Evolutionary conservation across 2,113 vertebrate species (phyloP).

Genomic region (Clupea harengus): DNA sequence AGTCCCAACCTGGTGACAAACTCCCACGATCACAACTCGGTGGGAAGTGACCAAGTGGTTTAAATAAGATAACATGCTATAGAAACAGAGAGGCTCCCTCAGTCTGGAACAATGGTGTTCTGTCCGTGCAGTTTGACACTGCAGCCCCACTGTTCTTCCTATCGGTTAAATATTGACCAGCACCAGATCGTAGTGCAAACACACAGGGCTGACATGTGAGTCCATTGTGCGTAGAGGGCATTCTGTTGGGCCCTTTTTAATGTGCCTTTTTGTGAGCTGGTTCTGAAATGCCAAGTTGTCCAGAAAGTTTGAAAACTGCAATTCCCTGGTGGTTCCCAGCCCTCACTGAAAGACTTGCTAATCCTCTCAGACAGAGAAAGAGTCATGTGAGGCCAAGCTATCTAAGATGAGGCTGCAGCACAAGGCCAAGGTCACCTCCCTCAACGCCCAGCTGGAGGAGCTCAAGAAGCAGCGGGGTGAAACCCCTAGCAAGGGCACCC

Average conservation of each 20-base stretch:
- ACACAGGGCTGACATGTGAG: background rate
- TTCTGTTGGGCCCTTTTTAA: background rate
- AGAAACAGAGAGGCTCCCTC: constrained; percentile 1
- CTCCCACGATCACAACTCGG: background rate
- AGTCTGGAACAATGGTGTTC: background rate
- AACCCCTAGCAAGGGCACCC: constrained; percentile 56
- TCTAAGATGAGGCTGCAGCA: constrained; percentile 86
- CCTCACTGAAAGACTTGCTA: background rate
- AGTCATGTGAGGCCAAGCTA: constrained; percentile 77
- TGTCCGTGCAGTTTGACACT: background rate
- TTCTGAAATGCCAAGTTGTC: background rate
- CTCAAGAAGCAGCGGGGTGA: constrained; percentile 72
- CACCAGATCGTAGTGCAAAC: background rate
- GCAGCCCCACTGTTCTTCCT: background rate
- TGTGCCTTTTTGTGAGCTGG: background rate
- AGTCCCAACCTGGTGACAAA: too few relatives aligned
- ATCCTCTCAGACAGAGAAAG: constrained; percentile 75
- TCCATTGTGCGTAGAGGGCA: background rate
- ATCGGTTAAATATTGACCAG: background rate
- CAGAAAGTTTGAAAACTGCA: background rate
- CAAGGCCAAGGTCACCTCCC: constrained; percentile 84
- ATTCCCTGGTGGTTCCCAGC: background rate
- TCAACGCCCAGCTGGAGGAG: constrained; percentile 81
- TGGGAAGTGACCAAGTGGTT: background rate
- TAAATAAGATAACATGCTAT: background rate